phyloP scores from a whole-genome alignment of 2,797 vertebrate species.

The Molossus molossus region DNA sequence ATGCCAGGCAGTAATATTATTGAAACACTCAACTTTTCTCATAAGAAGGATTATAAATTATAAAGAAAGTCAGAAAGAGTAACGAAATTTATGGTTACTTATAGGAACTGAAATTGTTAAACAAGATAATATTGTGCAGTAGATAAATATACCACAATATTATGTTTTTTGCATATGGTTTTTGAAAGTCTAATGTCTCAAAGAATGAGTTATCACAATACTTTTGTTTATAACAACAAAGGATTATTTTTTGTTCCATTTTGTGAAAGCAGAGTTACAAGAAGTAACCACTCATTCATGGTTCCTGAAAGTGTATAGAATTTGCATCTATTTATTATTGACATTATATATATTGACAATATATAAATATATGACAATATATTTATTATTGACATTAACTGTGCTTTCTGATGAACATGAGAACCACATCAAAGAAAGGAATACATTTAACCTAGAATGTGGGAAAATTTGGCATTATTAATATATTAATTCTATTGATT shows the following conservation, averaged over 20 bases:
- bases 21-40: not conserved
- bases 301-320: not conserved
- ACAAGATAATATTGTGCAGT: not conserved
- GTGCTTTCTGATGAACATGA: not conserved
- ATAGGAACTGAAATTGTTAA: not conserved
- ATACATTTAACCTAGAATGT: not conserved
- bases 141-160: not conserved
- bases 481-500: not conserved
- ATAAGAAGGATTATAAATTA: not conserved
- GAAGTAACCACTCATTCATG: not conserved
- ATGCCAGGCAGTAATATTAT: not conserved
- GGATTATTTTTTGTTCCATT: not conserved
- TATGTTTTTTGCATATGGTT: not conserved
- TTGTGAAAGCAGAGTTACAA: not conserved
- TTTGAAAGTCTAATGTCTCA: not conserved
- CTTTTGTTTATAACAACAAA: not conserved
- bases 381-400: not conserved
- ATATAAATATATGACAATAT: no score
- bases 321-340: not conserved
- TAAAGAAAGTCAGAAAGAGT: conserved; percentile 5
- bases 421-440: not conserved
- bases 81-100: not conserved
- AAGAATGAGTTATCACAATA: not conserved
- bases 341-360: no score
- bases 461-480: not conserved